Evolutionary conservation across 2,888 invertebrate genomes (phyloP), one percentile per base, ranked within the genome.

Genomic region (Argyresthia albistria): DNA sequence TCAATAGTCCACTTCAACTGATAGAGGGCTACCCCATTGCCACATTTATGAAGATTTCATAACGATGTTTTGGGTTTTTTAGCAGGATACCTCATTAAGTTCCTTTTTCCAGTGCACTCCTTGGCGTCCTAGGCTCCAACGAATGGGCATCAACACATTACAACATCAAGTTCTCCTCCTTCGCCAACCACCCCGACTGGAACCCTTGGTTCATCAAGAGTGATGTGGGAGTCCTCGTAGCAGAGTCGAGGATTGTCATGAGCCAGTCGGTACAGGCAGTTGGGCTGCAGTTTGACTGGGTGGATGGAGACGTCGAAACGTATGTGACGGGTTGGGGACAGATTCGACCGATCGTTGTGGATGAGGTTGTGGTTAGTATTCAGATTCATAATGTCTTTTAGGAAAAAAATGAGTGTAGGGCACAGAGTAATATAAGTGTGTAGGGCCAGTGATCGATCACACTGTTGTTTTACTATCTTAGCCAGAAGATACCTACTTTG

Each of bases 241-340:
- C n/a, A 58, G 45, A 37, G 39, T 4, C 46, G 14, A 6, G n/a
- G 4, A 11, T 54, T 10, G 15, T 9, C 9, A 42, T 54, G 45
- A 16, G 47, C 12, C 8, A 51, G 0, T 35, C 42, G 0, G 51
- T 55, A 8, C 11, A 1, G 8, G 49, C 35, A 0, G 56, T 60
- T 1, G 25, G 53, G 15, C 12, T 59, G 11, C 53, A 43, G 15
- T 50, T 42, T 16, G 43, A 56, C 8, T 49, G 36, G 35, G 37
- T 58, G n/a, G 55, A 54, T 3, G 57, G 57, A 0, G 56, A 55
- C 2, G 57, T 58, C 8, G 12, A 12, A 0, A 53, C 54, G 14
- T 55, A 43, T 1, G 61, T 64, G 0, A 59, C 65, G 4, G 69
- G 69, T 0, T 69, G 68, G 68, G 67, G 67, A 4, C 15, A 39